A percentile compares a stretch with the other conserved stretches of the same genome.
Conservation (phyloP, 2,888 invertebrate species). For the Clivina fossor region DNA sequence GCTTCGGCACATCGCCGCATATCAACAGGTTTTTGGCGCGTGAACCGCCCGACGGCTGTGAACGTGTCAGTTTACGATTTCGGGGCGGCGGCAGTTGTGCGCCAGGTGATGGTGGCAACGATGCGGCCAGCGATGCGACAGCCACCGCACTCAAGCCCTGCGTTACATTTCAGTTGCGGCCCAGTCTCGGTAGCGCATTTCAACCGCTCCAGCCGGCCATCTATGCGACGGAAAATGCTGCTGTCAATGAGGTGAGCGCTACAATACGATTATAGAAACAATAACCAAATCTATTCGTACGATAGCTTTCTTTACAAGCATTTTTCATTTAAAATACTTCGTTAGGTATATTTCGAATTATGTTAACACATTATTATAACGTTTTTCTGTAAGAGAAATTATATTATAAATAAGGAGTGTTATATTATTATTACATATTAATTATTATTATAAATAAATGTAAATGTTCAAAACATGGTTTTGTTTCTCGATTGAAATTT, state of each 20-base stretch:
- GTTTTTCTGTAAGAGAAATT: too few species aligned
- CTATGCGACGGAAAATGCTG: conserved; percentile 14
- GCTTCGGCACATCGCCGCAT: conserved; percentile 78
- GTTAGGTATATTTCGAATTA: not conserved
- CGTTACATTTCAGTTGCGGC: conserved; percentile 71
- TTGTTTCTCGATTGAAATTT: too few species aligned
- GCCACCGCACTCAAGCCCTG: conserved; percentile 36
- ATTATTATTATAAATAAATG: too few species aligned
- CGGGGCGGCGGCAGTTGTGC: conserved; percentile 49
- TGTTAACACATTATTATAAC: too few species aligned
- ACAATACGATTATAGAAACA: too few species aligned
- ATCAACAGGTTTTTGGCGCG: conserved; percentile 83
- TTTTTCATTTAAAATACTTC: not conserved
- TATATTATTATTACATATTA: too few species aligned
- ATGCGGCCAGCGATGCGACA: conserved; percentile 46
- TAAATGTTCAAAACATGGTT: too few species aligned
- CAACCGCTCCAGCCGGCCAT: conserved; percentile 67
- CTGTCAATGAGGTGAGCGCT: not conserved
- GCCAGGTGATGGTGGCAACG: conserved; percentile 49
- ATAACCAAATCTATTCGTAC: not conserved
- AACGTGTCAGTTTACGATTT: conserved; percentile 76
- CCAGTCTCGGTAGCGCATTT: conserved; percentile 80
- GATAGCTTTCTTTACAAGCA: too few species aligned
- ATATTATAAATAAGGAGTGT: too few species aligned
- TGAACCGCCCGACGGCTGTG: conserved; percentile 89